A percentile compares a stretch with the other conserved stretches of the same genome.
phyloP scores from a whole-genome alignment of 1,140 invertebrate species.

The Luehdorfia chinensis region DNA sequence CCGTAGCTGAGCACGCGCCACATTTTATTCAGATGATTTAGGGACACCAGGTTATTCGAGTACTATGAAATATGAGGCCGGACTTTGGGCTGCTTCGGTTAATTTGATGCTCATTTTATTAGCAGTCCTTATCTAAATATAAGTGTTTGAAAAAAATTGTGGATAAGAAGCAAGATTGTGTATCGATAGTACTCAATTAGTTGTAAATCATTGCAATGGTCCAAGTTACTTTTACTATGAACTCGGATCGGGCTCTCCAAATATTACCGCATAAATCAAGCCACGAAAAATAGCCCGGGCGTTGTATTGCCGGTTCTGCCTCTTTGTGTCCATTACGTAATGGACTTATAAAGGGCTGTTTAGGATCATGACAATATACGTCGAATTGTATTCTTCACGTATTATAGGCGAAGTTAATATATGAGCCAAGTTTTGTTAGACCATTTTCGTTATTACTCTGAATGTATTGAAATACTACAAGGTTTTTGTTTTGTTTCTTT shows the following conservation, averaged over 20 bases:
- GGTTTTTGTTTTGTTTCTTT: neutral
- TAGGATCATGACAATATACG: constrained; percentile 41
- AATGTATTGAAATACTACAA: constrained; percentile 22
- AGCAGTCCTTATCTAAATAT: no score
- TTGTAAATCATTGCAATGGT: constrained; percentile 27
- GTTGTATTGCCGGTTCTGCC: constrained; percentile 31
- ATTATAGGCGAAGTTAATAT: constrained; percentile 32
- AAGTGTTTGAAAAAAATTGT: no score
- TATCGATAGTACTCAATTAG: constrained; percentile 16
- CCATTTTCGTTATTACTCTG: constrained; percentile 26
- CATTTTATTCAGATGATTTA: no score
- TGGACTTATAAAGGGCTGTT: constrained; percentile 45
- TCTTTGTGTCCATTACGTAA: constrained; percentile 42
- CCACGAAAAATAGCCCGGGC: constrained; percentile 25
- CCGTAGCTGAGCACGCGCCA: no score
- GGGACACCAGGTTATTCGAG: no score
- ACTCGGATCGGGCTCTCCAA: constrained; percentile 26
- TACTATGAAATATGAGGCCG: no score
- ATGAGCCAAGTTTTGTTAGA: constrained; percentile 44
- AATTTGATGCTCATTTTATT: no score
- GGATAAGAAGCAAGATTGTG: no score
- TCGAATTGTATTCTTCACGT: constrained; percentile 28
- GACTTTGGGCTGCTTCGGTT: no score
- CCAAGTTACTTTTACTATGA: constrained; percentile 18
- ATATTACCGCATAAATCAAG: constrained; percentile 47